A percentile compares a stretch with the other conserved stretches of the same genome.
phyloP scores from a whole-genome alignment of 2,888 invertebrate species.

The Aporophyla lueneburgensis region DNA sequence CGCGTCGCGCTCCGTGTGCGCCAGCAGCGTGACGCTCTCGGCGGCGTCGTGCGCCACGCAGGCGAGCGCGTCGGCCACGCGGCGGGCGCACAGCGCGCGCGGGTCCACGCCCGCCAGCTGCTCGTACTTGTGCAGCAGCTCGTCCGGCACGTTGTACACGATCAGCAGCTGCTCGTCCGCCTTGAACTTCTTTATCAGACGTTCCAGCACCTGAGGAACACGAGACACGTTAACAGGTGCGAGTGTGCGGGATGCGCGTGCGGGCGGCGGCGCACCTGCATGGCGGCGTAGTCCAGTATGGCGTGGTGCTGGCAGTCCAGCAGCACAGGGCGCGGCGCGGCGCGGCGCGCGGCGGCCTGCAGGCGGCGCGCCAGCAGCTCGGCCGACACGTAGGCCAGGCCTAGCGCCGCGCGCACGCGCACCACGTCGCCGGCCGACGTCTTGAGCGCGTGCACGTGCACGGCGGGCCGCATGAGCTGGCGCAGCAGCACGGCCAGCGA shows the following conservation, averaged over 20 bases:
- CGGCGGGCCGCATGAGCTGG: slow-evolving; percentile 92
- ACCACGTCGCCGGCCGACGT: slow-evolving; percentile 72
- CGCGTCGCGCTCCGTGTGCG: slow-evolving; percentile 27
- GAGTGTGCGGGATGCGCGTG: rapidly evolving
- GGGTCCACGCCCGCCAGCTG: slow-evolving; percentile 69
- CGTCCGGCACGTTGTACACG: slow-evolving; percentile 82
- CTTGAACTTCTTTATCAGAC: slow-evolving; percentile 90
- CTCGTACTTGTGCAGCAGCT: slow-evolving; percentile 70
- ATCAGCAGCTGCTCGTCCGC: slow-evolving; percentile 87
- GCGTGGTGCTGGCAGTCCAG: slow-evolving; percentile 92
- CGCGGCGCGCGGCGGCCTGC: slow-evolving; percentile 84
- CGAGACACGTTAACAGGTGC: not conserved
- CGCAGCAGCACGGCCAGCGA: slow-evolving; percentile 92
- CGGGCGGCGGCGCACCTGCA: slow-evolving; percentile 60
- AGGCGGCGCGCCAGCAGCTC: slow-evolving; percentile 92
- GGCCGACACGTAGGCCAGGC: slow-evolving; percentile 93
- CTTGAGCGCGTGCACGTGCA: slow-evolving; percentile 66
- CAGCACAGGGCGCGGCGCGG: slow-evolving; percentile 82
- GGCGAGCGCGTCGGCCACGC: slow-evolving; percentile 58
- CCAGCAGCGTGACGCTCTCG: slow-evolving; percentile 38
- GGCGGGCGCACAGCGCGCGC: slow-evolving; percentile 67
- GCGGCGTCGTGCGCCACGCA: slow-evolving; percentile 26
- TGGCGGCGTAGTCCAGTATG: slow-evolving; percentile 91
- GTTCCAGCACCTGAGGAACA: slow-evolving; percentile 89
- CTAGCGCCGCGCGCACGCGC: slow-evolving; percentile 91